Conservation (phyloP, 2,888 invertebrate genomes). For the Lycophotia porphyrea region DNA sequence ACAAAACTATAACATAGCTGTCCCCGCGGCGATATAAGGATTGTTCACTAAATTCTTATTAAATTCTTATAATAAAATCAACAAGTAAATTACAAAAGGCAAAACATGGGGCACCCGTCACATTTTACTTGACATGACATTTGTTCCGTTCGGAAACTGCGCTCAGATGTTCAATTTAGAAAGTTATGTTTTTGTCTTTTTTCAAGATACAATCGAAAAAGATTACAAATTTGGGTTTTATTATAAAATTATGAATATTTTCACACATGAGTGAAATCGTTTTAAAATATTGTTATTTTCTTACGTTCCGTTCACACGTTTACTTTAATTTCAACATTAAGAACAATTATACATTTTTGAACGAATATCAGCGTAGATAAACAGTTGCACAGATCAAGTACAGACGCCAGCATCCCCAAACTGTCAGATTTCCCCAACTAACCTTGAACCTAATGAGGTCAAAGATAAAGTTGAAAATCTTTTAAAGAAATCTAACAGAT, state of each 20-base stretch:
- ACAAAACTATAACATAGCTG: constrained; percentile 81
- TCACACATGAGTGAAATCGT: too few relatives aligned
- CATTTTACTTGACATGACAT: constrained; percentile 78
- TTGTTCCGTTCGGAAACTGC: constrained; percentile 66
- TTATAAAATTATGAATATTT: background rate
- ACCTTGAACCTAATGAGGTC: too few relatives aligned
- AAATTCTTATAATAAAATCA: constrained; percentile 84
- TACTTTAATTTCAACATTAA: background rate
- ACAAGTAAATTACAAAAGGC: constrained; percentile 86
- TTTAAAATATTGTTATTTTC: background rate
- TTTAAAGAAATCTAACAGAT: too few relatives aligned
- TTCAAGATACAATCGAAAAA: background rate
- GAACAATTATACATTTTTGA: constrained; percentile 21
- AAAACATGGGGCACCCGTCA: constrained; percentile 86
- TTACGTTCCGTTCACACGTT: background rate
- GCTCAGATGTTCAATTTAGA: constrained; percentile 12
- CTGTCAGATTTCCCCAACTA: too few relatives aligned
- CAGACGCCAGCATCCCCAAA: too few relatives aligned
- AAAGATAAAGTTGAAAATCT: too few relatives aligned
- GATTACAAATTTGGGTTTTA: too few relatives aligned
- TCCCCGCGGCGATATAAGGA: constrained; percentile 69
- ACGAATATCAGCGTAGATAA: constrained; percentile 19
- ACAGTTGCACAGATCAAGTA: background rate
- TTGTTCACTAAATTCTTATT: constrained; percentile 78
- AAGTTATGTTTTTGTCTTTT: constrained; percentile 24